phyloP scores from a whole-genome alignment of 2,113 vertebrate genomes.

The Phylloscopus trochilus region DNA sequence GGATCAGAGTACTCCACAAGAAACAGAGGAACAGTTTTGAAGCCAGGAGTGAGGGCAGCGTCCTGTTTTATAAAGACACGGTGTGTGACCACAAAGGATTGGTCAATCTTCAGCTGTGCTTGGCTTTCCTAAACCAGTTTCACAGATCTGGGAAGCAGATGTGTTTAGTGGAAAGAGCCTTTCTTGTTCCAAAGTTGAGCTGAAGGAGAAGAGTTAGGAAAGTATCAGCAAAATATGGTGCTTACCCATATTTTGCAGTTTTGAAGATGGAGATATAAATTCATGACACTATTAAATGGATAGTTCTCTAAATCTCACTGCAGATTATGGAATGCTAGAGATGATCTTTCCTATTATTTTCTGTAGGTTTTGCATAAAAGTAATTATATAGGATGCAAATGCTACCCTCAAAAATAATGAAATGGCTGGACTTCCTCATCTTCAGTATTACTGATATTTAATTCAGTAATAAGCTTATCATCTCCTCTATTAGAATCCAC shows the following conservation, averaged over 20 bases:
- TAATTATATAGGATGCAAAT: background rate
- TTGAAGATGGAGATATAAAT: background rate
- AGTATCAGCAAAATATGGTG: background rate
- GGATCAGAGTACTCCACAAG: background rate
- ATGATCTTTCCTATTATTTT: background rate
- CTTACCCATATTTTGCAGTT: background rate
- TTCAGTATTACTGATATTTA: background rate
- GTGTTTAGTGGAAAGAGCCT: background rate
- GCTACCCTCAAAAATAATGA: background rate
- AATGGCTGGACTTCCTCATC: background rate
- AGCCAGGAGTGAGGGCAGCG: background rate
- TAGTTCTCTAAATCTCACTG: background rate
- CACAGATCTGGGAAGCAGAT: background rate
- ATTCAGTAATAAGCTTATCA: slow-evolving; percentile 38
- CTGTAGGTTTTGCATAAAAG: background rate
- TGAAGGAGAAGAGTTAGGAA: background rate
- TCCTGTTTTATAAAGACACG: background rate
- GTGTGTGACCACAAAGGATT: background rate
- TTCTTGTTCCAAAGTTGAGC: background rate
- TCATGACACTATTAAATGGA: background rate
- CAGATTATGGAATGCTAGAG: background rate
- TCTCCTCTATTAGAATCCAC: background rate
- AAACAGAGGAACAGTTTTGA: background rate
- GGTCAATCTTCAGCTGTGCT: background rate
- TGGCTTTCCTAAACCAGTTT: background rate